phyloP scores from a whole-genome alignment of 1,140 invertebrate species.

The Meloidogyne chitwoodi region DNA sequence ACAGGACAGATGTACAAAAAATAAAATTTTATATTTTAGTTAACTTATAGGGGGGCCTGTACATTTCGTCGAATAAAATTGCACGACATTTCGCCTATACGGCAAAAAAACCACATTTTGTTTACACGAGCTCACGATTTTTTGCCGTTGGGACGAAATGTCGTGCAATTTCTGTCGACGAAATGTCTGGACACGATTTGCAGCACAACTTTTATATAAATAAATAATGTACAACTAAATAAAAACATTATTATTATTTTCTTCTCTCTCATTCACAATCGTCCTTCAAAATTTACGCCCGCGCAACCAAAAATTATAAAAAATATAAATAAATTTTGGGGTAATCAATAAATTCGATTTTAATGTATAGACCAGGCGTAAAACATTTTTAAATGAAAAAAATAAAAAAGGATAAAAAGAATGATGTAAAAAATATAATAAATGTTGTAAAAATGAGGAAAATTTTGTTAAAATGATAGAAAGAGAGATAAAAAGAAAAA shows the following conservation, averaged over 20 bases:
- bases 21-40: too few relatives aligned
- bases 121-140: too few relatives aligned
- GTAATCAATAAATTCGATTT: not conserved
- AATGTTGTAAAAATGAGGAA: not conserved
- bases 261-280: not conserved
- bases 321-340: not conserved
- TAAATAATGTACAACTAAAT: not conserved
- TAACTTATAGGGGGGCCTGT: too few relatives aligned
- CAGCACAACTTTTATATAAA: not conserved
- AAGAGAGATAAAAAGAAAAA: too few relatives aligned
- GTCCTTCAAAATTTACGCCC: not conserved
- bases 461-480: not conserved
- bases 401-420: not conserved
- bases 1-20: too few relatives aligned
- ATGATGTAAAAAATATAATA: not conserved
- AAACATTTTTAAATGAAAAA: not conserved
- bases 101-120: too few relatives aligned
- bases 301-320: not conserved
- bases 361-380: not conserved
- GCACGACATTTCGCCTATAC: too few relatives aligned
- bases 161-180: too few relatives aligned
- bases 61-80: too few relatives aligned
- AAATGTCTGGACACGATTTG: too few relatives aligned
- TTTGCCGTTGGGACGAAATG: too few relatives aligned
- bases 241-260: not conserved